These are phyloP conservation scores for Physocephala rufipes DNA, from an alignment of 2,888 invertebrate species.

Conservation along the genomic window DNA sequence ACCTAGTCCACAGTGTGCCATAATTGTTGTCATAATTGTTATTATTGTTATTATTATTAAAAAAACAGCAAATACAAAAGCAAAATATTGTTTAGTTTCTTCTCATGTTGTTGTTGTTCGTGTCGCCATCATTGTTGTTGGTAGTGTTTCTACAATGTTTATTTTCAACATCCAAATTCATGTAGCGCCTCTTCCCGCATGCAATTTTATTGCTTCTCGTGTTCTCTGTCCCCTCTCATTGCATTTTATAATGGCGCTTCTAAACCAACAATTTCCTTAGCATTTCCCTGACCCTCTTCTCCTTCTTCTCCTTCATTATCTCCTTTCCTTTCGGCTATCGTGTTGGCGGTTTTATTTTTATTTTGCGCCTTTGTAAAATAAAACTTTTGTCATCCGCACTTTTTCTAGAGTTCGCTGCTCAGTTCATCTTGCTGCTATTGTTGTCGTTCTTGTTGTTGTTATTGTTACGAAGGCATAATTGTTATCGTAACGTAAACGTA, in stretches of 20 bases:
- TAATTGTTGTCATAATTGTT: too few relatives aligned
- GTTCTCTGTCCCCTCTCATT: neutral
- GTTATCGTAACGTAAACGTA: constrained; percentile 1
- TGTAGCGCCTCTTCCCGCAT: neutral
- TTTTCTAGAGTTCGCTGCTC: constrained; percentile 38
- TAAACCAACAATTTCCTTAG: neutral
- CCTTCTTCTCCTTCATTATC: neutral
- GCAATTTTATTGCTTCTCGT: neutral
- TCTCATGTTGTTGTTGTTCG: neutral
- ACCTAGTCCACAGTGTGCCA: too few relatives aligned
- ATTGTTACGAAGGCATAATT: neutral
- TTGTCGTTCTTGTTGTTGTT: constrained; percentile 27
- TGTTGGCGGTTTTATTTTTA: neutral
- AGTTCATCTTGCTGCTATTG: constrained; percentile 23
- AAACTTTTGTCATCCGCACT: constrained; percentile 48
- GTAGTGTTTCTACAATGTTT: too few relatives aligned
- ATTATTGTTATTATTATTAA: too few relatives aligned
- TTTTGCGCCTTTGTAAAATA: constrained; percentile 39
- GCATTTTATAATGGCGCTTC: neutral
- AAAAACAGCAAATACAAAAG: too few relatives aligned
- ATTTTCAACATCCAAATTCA: too few relatives aligned
- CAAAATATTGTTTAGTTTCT: too few relatives aligned
- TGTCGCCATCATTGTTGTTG: neutral
- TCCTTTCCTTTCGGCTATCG: neutral
- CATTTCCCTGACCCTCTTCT: neutral